These are phyloP conservation scores for Phrynocephalus versicolor DNA, from an alignment of 2,113 vertebrate genomes.

Conservation along the genomic window DNA sequence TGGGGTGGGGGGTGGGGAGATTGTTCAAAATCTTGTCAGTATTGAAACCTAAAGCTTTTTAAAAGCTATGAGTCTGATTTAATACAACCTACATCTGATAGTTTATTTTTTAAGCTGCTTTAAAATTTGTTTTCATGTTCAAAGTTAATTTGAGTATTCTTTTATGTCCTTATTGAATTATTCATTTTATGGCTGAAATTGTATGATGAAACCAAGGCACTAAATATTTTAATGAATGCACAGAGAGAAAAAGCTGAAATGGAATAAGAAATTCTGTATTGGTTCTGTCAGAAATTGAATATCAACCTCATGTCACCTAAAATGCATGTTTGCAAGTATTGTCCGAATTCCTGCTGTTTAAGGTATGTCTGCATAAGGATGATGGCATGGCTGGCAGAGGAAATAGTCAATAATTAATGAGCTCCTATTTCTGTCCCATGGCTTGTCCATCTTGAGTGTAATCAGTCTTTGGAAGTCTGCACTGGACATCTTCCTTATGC, in stretches of 20 bases:
- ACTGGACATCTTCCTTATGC: no score
- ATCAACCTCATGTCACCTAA: not conserved
- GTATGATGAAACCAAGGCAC: not conserved
- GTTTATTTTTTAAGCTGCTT: constrained; percentile 5
- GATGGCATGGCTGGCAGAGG: no score
- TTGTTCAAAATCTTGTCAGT: not conserved
- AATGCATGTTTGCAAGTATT: not conserved
- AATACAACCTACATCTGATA: constrained; percentile 12
- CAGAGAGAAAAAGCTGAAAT: not conserved
- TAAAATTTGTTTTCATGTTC: constrained; percentile 16
- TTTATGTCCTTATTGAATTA: constrained; percentile 17
- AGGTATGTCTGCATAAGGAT: no score
- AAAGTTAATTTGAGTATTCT: constrained; percentile 8
- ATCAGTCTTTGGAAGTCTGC: no score
- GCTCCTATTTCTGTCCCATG: no score
- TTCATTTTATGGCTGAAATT: constrained; percentile 17
- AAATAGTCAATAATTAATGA: no score
- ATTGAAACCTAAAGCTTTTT: constrained; percentile 7
- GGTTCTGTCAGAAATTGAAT: not conserved
- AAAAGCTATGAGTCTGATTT: constrained; percentile 2
- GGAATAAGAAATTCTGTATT: not conserved
- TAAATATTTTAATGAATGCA: constrained; percentile 27
- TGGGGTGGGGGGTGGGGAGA: not conserved
- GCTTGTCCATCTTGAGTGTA: no score
- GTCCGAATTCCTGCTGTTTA: no score